Percentiles rank a stretch among this genome's conserved stretches.
phyloP scores from a whole-genome alignment of 2,113 vertebrate species.

The Solenodon paradoxus region DNA sequence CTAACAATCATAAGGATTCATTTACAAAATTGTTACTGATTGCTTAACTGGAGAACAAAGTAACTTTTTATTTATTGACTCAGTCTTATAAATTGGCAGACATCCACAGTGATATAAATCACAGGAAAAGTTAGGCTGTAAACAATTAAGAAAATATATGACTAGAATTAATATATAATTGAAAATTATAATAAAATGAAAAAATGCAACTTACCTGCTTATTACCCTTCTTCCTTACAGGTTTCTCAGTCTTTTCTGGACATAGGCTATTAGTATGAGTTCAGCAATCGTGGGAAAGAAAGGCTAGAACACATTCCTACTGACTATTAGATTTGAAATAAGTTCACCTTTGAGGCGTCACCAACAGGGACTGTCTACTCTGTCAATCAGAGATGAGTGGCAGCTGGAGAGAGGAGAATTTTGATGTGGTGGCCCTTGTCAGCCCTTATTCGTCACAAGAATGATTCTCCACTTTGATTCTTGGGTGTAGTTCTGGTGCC shows the following conservation, averaged over 20 bases:
- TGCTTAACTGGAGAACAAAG: neutral
- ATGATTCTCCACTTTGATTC: neutral
- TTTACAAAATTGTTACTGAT: neutral
- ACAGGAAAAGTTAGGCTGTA: neutral
- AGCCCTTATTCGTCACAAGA: neutral
- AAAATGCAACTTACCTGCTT: neutral
- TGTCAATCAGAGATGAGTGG: neutral
- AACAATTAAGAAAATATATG: neutral
- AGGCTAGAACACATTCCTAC: neutral
- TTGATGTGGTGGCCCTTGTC: neutral
- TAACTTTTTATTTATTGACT: neutral
- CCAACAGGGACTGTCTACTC: neutral
- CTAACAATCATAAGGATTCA: neutral
- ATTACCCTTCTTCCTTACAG: neutral
- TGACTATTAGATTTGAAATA: neutral
- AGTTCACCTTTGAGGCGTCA: neutral
- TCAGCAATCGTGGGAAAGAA: neutral
- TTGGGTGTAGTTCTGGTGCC: neutral
- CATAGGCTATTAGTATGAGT: neutral
- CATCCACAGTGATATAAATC: neutral
- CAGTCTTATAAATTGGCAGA: neutral
- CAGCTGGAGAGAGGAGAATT: neutral
- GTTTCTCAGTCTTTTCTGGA: neutral
- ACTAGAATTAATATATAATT: neutral
- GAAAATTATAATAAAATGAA: neutral